phyloP scores from a whole-genome alignment of 2,797 vertebrate genomes.

The Labroides dimidiatus region DNA sequence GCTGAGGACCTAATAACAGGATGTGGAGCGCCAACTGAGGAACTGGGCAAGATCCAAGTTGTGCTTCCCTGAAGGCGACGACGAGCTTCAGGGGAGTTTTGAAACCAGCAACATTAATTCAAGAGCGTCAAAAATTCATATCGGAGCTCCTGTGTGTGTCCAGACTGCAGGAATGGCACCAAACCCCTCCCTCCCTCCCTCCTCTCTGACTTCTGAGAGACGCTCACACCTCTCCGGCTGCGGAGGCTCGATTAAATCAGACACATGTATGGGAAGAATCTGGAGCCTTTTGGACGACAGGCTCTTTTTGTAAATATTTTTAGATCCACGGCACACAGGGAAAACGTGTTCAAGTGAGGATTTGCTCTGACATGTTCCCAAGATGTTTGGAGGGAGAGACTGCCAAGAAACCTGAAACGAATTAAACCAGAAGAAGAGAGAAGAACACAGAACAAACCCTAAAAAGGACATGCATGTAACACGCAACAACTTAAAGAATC shows the following conservation, averaged over 20 bases:
- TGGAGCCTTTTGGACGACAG: conserved; percentile 47
- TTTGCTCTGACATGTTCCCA: conserved; percentile 9
- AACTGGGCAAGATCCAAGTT: conserved; percentile 67
- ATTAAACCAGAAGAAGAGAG: background rate
- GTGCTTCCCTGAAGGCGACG: conserved; percentile 25
- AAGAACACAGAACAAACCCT: background rate
- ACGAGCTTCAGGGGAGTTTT: background rate
- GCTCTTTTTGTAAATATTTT: conserved; percentile 35
- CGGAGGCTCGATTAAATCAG: conserved; percentile 50
- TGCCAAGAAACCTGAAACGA: conserved; percentile 7
- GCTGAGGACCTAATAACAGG: conserved; percentile 78
- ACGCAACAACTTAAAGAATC: background rate
- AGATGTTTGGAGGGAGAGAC: background rate
- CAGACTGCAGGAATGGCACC: too few species aligned
- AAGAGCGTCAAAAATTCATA: conserved; percentile 17
- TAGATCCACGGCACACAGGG: conserved; percentile 6
- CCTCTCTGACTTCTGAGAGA: background rate
- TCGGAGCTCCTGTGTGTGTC: conserved; percentile 61
- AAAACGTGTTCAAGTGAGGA: conserved; percentile 19
- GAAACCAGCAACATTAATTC: too few species aligned
- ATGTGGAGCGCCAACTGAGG: conserved; percentile 65
- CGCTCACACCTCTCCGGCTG: too few species aligned
- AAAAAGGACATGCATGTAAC: background rate
- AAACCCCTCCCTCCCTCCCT: background rate
- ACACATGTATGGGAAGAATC: conserved; percentile 68